Conservation (phyloP, 2,113 vertebrate genomes). For the Chaetodon trifascialis region DNA sequence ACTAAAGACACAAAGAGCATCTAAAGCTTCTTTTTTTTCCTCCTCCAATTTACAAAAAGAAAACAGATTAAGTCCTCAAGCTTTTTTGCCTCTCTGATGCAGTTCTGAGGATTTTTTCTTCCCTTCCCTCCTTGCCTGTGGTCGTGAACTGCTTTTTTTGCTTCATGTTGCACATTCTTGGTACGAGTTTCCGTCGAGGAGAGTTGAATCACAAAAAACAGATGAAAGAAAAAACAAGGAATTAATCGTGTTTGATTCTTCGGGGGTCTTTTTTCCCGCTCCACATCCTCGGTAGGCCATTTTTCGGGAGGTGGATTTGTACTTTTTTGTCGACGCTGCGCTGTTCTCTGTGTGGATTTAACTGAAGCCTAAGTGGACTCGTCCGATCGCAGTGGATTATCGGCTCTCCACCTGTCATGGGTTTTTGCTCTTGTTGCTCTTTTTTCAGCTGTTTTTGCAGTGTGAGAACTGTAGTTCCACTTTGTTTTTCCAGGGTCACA, state of each 20-base stretch:
- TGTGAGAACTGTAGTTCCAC: slow-evolving; percentile 29
- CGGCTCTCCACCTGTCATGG: slow-evolving; percentile 31
- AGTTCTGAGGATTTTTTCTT: slow-evolving; percentile 62
- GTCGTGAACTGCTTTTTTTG: slow-evolving; percentile 57
- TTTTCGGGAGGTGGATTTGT: slow-evolving; percentile 46
- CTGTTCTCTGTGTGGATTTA: slow-evolving; percentile 67
- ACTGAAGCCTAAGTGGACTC: slow-evolving; percentile 56
- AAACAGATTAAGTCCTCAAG: slow-evolving; percentile 64
- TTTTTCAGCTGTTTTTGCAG: slow-evolving; percentile 42
- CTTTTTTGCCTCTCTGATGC: slow-evolving; percentile 61
- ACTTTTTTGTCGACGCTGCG: slow-evolving; percentile 34
- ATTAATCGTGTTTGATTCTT: slow-evolving; percentile 25
- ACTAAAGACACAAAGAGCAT: slow-evolving; percentile 78
- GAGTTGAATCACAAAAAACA: slow-evolving; percentile 22
- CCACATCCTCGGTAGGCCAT: slow-evolving; percentile 12
- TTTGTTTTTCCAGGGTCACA: slow-evolving; percentile 32
- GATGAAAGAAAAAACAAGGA: slow-evolving; percentile 35
- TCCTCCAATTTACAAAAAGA: slow-evolving; percentile 66
- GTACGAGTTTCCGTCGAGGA: slow-evolving; percentile 48
- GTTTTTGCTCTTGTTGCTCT: slow-evolving; percentile 44
- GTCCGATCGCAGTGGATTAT: slow-evolving; percentile 67
- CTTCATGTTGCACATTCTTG: slow-evolving; percentile 62
- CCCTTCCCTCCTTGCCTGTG: slow-evolving; percentile 57
- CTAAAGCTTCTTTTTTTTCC: slow-evolving; percentile 54
- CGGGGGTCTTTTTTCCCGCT: slow-evolving; percentile 12